Base-by-base conservation (phyloP, 2,113 vertebrate genomes). In the Gambusia holbrooki region DNA sequence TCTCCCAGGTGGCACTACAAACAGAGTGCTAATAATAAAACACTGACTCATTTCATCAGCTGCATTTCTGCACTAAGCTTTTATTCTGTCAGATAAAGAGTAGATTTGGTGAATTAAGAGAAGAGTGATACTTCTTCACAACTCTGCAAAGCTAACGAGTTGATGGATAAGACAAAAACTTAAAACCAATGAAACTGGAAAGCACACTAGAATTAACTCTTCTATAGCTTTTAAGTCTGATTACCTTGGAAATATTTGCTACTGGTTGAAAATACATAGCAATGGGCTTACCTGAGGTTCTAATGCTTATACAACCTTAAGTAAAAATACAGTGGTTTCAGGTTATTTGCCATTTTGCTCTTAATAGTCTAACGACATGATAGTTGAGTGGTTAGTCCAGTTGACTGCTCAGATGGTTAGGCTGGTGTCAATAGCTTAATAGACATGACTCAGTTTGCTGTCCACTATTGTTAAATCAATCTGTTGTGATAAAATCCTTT, bases 1-100 rank as follows among this genome's bases (percentile, higher is more conserved):
- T 74, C 76, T 77, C 79, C 73, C 74, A 61, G 15, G 66, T 9
- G 28, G 72, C 68, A 29, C 66, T 79, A 60, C 60, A 71, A 40
- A 54, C 2, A 25, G 0, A 30, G 74, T 37, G 60, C 84, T 79
- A 87, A 90, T 87, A 83, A 88, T 66, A 62, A 79, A 61, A 42
- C 66, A 22, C 17, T 19, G 25, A 27, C 73, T 64, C 74, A 73
- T 58, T 62, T 74, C 83, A 77, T 60, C 81, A 82, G 79, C 87
- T 66, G 84, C 73, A 5, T 58, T n/a, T 58, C 25, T 58, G 22
- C 51, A 58, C 8, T n/a, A n/a, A n/a, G 8, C 51, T 8, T 10
- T 58, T 58, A 25, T n/a, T 25, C 51, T 37, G 35, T 37, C 11
- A 37, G 35, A 37, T 11, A 11, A 37, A 54, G 48, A 22, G 17